Percentiles rank a stretch among this genome's conserved stretches.
phyloP scores from a whole-genome alignment of 2,113 vertebrate genomes.

The Lipophrys pholis region DNA sequence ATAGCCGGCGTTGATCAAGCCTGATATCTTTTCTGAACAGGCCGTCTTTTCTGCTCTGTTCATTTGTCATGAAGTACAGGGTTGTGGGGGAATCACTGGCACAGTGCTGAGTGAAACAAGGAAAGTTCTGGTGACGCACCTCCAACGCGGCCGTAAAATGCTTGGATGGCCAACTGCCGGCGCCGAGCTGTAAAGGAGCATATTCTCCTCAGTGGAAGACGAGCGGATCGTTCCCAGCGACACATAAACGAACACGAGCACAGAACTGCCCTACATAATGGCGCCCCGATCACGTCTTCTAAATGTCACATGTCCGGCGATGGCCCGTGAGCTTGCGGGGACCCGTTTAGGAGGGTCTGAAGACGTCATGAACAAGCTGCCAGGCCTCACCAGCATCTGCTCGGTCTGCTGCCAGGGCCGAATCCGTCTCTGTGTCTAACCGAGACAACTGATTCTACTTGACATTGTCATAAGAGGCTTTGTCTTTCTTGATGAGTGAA shows the following conservation, averaged over 20 bases:
- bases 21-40: slow-evolving; percentile 19
- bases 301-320: slow-evolving; percentile 50
- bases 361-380: slow-evolving; percentile 38
- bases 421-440: slow-evolving; percentile 19
- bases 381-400: slow-evolving; percentile 39
- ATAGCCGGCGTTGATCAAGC: slow-evolving; percentile 10
- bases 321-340: slow-evolving; percentile 24
- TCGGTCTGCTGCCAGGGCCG: slow-evolving; percentile 6
- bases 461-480: slow-evolving; percentile 11
- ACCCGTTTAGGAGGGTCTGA: slow-evolving; percentile 43
- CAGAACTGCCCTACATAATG: slow-evolving; percentile 28
- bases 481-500: background rate
- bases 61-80: slow-evolving; percentile 14
- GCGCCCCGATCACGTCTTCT: slow-evolving; percentile 50
- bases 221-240: slow-evolving; percentile 21
- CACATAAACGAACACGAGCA: slow-evolving; percentile 24
- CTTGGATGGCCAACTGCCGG: background rate
- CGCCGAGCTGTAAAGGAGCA: slow-evolving; percentile 24
- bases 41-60: background rate
- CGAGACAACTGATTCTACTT: slow-evolving; percentile 31
- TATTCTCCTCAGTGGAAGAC: slow-evolving; percentile 19
- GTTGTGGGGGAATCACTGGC: background rate
- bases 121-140: slow-evolving; percentile 2
- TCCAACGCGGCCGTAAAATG: slow-evolving; percentile 3
- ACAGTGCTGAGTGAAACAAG: slow-evolving; percentile 14